A percentile compares a stretch with the other conserved stretches of the same genome.
These are phyloP conservation scores for Natrix natrix DNA, from an alignment of 2,797 vertebrate species.

Conservation along the genomic window DNA sequence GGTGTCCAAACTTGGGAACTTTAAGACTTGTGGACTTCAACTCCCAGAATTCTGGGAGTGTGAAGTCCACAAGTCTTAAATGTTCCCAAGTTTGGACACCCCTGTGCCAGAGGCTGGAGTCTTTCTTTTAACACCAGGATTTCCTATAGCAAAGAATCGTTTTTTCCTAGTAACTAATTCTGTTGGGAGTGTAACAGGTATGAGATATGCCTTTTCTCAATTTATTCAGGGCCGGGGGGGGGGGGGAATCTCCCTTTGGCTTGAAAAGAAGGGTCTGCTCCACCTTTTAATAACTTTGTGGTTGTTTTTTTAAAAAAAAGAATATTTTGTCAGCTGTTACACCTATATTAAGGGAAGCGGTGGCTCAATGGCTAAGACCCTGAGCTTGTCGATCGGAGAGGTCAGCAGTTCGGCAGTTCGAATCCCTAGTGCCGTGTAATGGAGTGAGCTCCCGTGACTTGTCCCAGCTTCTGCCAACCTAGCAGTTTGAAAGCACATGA, in stretches of 20 bases:
- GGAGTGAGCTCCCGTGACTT: no score
- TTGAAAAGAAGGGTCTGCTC: background rate
- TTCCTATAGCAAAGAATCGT: background rate
- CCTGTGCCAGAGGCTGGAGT: background rate
- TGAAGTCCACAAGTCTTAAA: no score
- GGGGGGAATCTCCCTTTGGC: background rate
- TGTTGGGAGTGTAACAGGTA: background rate
- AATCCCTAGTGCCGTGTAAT: no score
- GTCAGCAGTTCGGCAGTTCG: no score
- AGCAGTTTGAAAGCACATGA: no score
- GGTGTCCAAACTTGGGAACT: no score
- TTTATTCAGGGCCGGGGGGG: background rate
- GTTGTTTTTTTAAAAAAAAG: background rate
- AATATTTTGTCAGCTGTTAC: background rate
- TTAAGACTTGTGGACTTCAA: no score
- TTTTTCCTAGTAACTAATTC: background rate
- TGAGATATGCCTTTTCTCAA: background rate
- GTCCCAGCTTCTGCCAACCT: no score
- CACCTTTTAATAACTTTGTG: background rate
- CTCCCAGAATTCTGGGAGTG: no score
- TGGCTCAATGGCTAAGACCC: no score
- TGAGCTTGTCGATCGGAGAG: no score
- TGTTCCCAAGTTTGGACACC: no score
- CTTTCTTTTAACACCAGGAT: background rate
- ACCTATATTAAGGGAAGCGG: background rate